Conservation (phyloP, 1,140 invertebrate genomes). For the Spodoptera litura region DNA sequence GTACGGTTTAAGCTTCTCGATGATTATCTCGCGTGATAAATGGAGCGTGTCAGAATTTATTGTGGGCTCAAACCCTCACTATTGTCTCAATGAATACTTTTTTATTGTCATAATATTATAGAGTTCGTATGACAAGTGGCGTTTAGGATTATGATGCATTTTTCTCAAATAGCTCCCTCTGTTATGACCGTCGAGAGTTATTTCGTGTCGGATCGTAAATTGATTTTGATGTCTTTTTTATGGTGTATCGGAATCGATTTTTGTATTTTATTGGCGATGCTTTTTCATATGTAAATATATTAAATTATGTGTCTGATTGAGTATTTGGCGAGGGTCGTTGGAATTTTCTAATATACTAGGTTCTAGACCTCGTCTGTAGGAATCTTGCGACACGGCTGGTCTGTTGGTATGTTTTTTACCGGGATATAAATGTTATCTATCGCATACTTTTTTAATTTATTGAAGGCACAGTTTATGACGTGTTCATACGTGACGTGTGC, state of each 20-base stretch:
- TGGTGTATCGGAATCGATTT: conserved; percentile 74
- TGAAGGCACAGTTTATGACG: conserved; percentile 73
- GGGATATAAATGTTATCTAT: conserved; percentile 66
- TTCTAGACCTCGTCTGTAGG: background rate
- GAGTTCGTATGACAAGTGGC: conserved; percentile 78
- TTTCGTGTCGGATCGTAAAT: conserved; percentile 77
- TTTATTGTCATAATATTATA: conserved; percentile 84
- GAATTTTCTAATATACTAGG: conserved; percentile 49
- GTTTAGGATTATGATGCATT: conserved; percentile 74
- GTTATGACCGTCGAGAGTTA: conserved; percentile 65
- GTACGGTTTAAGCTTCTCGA: conserved; percentile 62
- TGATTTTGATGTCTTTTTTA: conserved; percentile 82
- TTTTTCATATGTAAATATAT: conserved; percentile 80
- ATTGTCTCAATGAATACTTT: conserved; percentile 86
- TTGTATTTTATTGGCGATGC: conserved; percentile 71
- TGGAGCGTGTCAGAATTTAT: conserved; percentile 83
- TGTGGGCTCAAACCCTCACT: conserved; percentile 76
- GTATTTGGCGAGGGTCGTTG: conserved; percentile 46
- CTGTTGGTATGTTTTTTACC: conserved; percentile 55
- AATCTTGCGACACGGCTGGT: conserved; percentile 46
- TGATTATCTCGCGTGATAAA: conserved; percentile 82
- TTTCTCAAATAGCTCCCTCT: conserved; percentile 56
- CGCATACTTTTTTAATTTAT: conserved; percentile 77
- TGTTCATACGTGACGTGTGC: conserved; percentile 75
- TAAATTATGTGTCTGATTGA: conserved; percentile 63